These are phyloP conservation scores for Amblyraja radiata DNA, from an alignment of 2,797 vertebrate species.

Conservation along the genomic window DNA sequence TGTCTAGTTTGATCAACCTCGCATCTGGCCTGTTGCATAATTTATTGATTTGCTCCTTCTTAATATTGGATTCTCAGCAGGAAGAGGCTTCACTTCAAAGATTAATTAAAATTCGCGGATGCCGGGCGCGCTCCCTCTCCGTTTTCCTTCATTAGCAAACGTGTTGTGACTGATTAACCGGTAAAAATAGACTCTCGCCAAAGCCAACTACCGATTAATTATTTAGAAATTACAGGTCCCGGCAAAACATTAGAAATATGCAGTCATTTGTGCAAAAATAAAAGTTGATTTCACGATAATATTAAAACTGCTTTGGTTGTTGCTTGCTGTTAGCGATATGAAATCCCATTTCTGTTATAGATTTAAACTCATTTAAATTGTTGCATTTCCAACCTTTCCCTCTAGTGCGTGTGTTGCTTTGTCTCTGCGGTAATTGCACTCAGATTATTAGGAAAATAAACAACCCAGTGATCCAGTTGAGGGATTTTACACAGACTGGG, in stretches of 20 bases:
- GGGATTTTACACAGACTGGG: too few relatives aligned
- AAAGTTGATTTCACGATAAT: neutral
- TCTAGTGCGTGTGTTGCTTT: too few relatives aligned
- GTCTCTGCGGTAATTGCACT: neutral
- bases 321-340: neutral
- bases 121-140: neutral
- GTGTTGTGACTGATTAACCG: constrained; percentile 10
- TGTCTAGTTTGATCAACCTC: neutral
- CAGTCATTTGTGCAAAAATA: neutral
- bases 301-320: neutral
- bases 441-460: neutral
- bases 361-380: neutral
- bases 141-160: neutral
- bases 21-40: constrained; percentile 6
- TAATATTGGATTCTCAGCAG: neutral
- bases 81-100: neutral
- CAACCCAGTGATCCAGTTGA: neutral
- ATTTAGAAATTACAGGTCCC: neutral
- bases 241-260: neutral
- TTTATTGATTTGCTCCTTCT: neutral
- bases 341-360: neutral
- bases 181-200: constrained; percentile 19
- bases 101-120: neutral
- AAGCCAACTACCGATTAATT: constrained; percentile 7
- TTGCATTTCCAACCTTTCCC: neutral